Percentiles rank a stretch among this genome's conserved stretches.
phyloP scores from a whole-genome alignment of 2,113 vertebrate genomes.

The Caretta caretta region DNA sequence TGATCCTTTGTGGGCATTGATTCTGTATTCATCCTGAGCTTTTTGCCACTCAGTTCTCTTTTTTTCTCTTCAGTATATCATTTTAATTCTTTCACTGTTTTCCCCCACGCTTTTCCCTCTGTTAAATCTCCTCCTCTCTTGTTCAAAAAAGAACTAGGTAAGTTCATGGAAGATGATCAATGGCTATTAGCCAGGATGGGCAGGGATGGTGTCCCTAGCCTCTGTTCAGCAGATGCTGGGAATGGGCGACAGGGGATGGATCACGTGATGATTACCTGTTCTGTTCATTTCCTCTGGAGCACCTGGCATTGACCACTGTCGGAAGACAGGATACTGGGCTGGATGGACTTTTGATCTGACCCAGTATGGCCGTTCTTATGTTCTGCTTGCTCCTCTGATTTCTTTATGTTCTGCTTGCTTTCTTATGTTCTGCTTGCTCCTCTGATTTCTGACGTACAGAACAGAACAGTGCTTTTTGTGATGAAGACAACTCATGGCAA shows the following conservation, averaged over 20 bases:
- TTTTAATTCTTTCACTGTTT: background rate
- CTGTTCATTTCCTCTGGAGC: no score
- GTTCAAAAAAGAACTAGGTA: no score
- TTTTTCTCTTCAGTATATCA: background rate
- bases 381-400: background rate
- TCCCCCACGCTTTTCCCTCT: background rate
- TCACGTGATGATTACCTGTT: no score
- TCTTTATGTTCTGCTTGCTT: background rate
- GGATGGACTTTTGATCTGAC: no score
- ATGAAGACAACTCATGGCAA: background rate
- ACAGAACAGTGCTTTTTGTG: background rate
- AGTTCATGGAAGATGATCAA: no score
- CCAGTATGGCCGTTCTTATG: no score
- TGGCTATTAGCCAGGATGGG: no score
- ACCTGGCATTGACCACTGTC: no score
- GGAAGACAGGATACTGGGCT: no score
- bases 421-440: background rate
- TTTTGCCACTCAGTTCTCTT: background rate
- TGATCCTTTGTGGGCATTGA: constrained; percentile 27
- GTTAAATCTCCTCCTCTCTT: background rate
- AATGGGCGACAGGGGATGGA: no score
- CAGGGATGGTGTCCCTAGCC: no score
- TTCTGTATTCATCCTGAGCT: background rate
- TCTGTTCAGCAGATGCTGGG: no score
- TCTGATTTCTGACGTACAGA: background rate